Conservation (phyloP, 2,888 invertebrate species). For the Tethea ocularis region DNA sequence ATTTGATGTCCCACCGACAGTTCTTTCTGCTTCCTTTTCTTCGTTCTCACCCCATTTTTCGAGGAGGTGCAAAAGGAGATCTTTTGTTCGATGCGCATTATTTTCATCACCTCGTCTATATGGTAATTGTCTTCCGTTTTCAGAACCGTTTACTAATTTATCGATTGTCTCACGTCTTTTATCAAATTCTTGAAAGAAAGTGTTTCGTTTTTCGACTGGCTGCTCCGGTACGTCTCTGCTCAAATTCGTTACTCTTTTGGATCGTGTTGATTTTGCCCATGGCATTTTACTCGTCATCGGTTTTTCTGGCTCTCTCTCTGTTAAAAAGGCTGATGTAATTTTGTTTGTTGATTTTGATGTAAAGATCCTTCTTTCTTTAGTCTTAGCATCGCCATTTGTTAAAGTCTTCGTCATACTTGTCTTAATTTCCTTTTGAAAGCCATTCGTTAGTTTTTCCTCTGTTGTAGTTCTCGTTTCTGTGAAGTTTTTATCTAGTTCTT, state of each 20-base stretch:
- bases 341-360: constrained; percentile 74
- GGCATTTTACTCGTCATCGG: constrained; percentile 82
- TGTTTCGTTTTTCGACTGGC: constrained; percentile 82
- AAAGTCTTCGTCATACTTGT: constrained; percentile 56
- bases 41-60: constrained; percentile 90
- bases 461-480: constrained; percentile 61
- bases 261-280: constrained; percentile 82
- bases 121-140: constrained; percentile 72
- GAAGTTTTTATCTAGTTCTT: constrained; percentile 72
- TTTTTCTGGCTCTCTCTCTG: constrained; percentile 66
- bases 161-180: constrained; percentile 74
- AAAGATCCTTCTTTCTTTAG: constrained; percentile 63
- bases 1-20: constrained; percentile 80
- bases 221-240: constrained; percentile 89
- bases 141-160: constrained; percentile 69
- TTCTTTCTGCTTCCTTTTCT: constrained; percentile 72
- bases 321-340: constrained; percentile 66
- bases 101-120: constrained; percentile 80
- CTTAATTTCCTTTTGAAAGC: constrained; percentile 64
- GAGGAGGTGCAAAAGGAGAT: constrained; percentile 88
- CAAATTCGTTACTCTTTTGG: constrained; percentile 86
- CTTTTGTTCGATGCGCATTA: constrained; percentile 89
- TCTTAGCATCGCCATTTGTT: constrained; percentile 63
- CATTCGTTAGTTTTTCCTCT: constrained; percentile 68
- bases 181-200: constrained; percentile 79